Base-by-base conservation (phyloP, 2,797 vertebrate species). In the Petrocephalus sullivani region DNA sequence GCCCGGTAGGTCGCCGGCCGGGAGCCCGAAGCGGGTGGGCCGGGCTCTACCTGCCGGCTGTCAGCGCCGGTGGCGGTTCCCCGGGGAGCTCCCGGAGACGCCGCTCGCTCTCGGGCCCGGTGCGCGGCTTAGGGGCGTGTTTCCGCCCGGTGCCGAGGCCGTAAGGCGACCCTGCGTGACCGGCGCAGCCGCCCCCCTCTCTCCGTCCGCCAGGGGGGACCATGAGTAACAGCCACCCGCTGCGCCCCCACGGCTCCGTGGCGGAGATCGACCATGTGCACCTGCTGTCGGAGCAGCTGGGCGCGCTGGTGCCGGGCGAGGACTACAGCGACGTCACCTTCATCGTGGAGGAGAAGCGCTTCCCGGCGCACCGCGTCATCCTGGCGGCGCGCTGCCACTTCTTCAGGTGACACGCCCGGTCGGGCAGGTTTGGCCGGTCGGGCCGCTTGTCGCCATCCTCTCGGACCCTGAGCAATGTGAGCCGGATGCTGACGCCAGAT, bases 291-390 rank as follows among this genome's bases (percentile, higher is more conserved):
- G 98, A 99, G 95, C 97, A 99, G 91, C 95, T 99, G 19, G 98
- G 98, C 3, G 97, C 96, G 4, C 95, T 99, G 88, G 96, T 98
- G 91, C 97, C 98, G 0, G 97, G 96, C 0, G 98, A 99, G 90
- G 97, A 99, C 87, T 99, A 99, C 91, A 99, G 98, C 2, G 98
- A 99, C 0, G 98, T 99, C 91, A 99, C 98, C 57, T 99, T 99
- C 90, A 94, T 99, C 19, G 98, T 99, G 93, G 98, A 99, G 92
- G 97, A 97, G 92, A 98, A 97, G 90, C 96, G 96, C 1, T 99
- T 99, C 92, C 97, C 98, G 0, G 98, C 98, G 1, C 98, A 99
- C 94, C 95, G 97, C 85, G 98, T 99, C 87, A 99, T 99, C 92
- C 94, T 99, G 93, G 98, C 98, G 16, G 98, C 98, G 2, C 96